Conservation (phyloP, 37 sponge, comb jelly and placozoan genomes). For the Ephydatia muelleri region DNA sequence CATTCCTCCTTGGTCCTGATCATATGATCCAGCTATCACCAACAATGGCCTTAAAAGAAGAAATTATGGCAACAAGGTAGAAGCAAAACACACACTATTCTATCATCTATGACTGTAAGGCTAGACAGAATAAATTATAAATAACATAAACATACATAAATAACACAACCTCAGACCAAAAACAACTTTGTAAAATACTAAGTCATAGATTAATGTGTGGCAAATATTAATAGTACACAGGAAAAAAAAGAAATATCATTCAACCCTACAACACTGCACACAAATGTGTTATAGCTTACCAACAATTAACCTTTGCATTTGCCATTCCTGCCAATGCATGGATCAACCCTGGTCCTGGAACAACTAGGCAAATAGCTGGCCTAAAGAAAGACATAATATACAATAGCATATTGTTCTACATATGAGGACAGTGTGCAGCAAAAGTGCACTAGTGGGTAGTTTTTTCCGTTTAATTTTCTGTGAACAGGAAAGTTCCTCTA, state of each 20-base stretch:
- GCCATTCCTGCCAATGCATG: conserved; percentile 94
- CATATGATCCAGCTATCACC: conserved; percentile 84
- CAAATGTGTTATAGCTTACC: conserved; percentile 49
- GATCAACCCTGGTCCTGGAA: conserved; percentile 91
- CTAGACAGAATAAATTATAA: background rate
- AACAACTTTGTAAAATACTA: no score
- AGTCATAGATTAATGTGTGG: background rate
- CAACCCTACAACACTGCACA: background rate
- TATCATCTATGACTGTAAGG: background rate
- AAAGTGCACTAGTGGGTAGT: no score
- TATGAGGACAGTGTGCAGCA: background rate
- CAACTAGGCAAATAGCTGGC: conserved; percentile 88
- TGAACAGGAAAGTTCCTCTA: no score
- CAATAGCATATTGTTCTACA: no score
- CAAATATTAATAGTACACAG: background rate
- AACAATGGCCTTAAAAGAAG: conserved; percentile 75
- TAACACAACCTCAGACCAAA: no score
- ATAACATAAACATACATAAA: no score
- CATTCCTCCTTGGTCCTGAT: conserved; percentile 81
- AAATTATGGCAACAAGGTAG: background rate
- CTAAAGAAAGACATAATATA: conserved; percentile 21
- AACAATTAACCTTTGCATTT: conserved; percentile 92
- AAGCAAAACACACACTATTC: background rate
- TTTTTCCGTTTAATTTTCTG: no score
- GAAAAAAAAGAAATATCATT: background rate